Evolutionary conservation across 2,888 invertebrate species (phyloP).

Genomic region (Campaea margaritaria): DNA sequence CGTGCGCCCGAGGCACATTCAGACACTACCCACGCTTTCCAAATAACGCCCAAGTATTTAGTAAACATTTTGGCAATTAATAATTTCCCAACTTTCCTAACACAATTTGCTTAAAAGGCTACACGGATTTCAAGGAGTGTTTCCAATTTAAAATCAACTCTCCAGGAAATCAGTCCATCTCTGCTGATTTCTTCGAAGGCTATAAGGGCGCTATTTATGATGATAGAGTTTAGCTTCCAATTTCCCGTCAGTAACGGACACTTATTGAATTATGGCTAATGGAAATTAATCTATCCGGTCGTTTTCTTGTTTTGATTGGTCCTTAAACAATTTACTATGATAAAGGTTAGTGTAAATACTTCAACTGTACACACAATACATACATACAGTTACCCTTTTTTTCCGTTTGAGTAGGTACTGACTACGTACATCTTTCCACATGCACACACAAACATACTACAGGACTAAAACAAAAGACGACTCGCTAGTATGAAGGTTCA

Average conservation of each 20-base stretch:
- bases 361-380: too few species aligned
- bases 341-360: too few species aligned
- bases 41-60: conserved; percentile 35
- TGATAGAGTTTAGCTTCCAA: conserved; percentile 71
- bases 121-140: conserved; percentile 30
- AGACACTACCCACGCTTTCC: conserved; percentile 30
- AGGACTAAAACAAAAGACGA: background rate
- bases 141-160: conserved; percentile 35
- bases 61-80: conserved; percentile 37
- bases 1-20: conserved; percentile 19
- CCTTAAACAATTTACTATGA: conserved; percentile 10
- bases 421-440: too few species aligned
- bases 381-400: too few species aligned
- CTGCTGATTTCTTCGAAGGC: conserved; percentile 56
- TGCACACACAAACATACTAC: background rate
- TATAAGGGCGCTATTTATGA: conserved; percentile 59
- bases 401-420: too few species aligned
- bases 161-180: conserved; percentile 51
- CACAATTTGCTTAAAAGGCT: conserved; percentile 33
- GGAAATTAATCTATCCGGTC: conserved; percentile 52
- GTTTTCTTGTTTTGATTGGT: conserved; percentile 42
- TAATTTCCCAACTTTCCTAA: conserved; percentile 31
- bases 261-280: conserved; percentile 61
- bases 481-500: too few species aligned
- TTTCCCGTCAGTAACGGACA: conserved; percentile 65